Evolutionary conservation across 2,113 vertebrate genomes (phyloP), one percentile per base, ranked within the genome.

Genomic region (Dinomys branickii): DNA sequence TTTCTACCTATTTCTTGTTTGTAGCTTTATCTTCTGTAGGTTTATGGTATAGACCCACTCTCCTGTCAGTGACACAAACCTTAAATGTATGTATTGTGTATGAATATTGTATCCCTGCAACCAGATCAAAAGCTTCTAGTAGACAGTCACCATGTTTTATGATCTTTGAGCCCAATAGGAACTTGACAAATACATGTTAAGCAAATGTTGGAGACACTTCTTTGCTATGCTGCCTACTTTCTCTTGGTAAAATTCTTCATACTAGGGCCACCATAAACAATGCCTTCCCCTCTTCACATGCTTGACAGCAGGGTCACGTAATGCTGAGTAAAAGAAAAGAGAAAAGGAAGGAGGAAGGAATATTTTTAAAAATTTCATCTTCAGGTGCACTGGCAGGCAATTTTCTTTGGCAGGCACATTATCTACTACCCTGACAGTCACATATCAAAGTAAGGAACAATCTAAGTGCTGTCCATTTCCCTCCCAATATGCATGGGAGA

Each of bases 261-360:
- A 52, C 0, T 19, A 54, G 75, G 86, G 20, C 19, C 28, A 16
- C 77, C 78, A 85, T 93, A 92, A 95, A 95, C 88, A 96, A 84
- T 83, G 83, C 47, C 17, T 83, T 85, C 82, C 85, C 71, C 95
- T 91, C 24, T 77, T 63, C 38, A 26, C 73, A 30, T 65, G 41
- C 87, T 97, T 92, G 88, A 73, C 59, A 98, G 78, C 88, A 71
- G 12, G 85, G 61, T 96, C 97, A 97, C 30, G 0, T 90, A 97
- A 88, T 80, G 94, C 96, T 96, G 92, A 96, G 88, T 96, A 96
- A 97, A 98, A 95, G 82, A 71, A 97, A 97, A 96, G 78, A 97
- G 85, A 96, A 96, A 96, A 94, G 63, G 61, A 95, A 97, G 67
- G 71, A 75, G 85, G 65, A 94, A 95, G 88, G 90, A 84, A 97